These are phyloP conservation scores for Epinotia brunnichana DNA, from an alignment of 2,888 invertebrate genomes.

Conservation along the genomic window DNA sequence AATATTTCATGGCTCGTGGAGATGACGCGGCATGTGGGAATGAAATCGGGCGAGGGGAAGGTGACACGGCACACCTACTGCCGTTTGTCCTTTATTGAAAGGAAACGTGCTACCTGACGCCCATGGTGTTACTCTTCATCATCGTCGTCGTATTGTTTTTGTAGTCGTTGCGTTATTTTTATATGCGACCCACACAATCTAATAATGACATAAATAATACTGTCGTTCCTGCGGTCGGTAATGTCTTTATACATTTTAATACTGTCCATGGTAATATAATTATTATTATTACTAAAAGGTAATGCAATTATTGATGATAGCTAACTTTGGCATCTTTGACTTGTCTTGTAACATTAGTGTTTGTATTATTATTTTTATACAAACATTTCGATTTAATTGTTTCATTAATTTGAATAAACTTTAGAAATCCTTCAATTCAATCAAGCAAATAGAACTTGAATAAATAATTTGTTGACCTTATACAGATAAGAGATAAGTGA, in stretches of 20 bases:
- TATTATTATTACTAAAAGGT: too few relatives aligned
- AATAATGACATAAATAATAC: too few relatives aligned
- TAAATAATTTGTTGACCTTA: neutral
- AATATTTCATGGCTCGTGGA: conserved; percentile 64
- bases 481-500: neutral
- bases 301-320: neutral
- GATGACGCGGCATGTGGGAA: conserved; percentile 62
- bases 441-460: conserved; percentile 7
- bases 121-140: conserved; percentile 40
- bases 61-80: conserved; percentile 55
- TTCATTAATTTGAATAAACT: neutral
- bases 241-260: too few relatives aligned
- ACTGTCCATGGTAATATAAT: too few relatives aligned
- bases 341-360: too few relatives aligned
- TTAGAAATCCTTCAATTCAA: neutral
- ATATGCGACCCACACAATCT: too few relatives aligned
- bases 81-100: conserved; percentile 57
- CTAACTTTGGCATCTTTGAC: too few relatives aligned
- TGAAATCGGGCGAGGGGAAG: conserved; percentile 58
- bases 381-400: neutral
- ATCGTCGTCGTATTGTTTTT: conserved; percentile 21
- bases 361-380: too few relatives aligned
- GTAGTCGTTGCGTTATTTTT: conserved; percentile 1
- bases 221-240: too few relatives aligned
- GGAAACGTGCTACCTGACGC: conserved; percentile 53